Percentiles rank a stretch among this genome's conserved stretches.
Conservation (phyloP, 2,888 invertebrate genomes). For the Argyra leucocephala region DNA sequence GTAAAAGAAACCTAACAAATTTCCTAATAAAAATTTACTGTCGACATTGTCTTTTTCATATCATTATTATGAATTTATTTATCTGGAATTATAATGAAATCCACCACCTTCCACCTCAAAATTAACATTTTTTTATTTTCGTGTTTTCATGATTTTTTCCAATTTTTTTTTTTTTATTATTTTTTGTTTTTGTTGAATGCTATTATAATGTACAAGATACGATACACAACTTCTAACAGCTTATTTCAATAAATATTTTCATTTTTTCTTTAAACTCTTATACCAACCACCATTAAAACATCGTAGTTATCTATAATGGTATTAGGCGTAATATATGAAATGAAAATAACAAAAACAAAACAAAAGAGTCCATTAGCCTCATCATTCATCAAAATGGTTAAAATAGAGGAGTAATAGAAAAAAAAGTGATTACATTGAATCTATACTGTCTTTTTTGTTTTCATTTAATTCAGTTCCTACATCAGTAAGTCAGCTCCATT, state of each 20-base stretch:
- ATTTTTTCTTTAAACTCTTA: too few species aligned
- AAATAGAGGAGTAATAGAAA: too few species aligned
- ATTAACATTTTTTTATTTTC: background rate
- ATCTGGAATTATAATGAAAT: background rate
- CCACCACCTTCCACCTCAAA: background rate
- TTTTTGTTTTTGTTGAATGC: too few species aligned
- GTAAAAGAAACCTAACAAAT: background rate
- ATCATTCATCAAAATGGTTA: background rate
- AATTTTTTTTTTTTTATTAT: background rate
- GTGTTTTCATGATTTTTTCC: background rate
- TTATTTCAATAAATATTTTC: too few species aligned
- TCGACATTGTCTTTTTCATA: background rate
- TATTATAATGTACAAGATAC: too few species aligned
- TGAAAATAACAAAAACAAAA: background rate
- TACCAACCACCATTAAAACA: background rate
- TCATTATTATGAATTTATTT: background rate
- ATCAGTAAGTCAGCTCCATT: too few species aligned
- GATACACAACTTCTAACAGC: too few species aligned
- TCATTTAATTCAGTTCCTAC: too few species aligned
- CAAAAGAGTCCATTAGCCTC: constrained; percentile 1
- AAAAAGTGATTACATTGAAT: too few species aligned
- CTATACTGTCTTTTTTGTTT: too few species aligned
- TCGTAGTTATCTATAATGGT: background rate
- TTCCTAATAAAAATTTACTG: background rate
- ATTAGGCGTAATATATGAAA: too few species aligned